Percentiles rank a stretch among this genome's conserved stretches.
Evolutionary conservation across 1,140 invertebrate genomes (phyloP).

Genomic region (Temnothorax longispinosus): DNA sequence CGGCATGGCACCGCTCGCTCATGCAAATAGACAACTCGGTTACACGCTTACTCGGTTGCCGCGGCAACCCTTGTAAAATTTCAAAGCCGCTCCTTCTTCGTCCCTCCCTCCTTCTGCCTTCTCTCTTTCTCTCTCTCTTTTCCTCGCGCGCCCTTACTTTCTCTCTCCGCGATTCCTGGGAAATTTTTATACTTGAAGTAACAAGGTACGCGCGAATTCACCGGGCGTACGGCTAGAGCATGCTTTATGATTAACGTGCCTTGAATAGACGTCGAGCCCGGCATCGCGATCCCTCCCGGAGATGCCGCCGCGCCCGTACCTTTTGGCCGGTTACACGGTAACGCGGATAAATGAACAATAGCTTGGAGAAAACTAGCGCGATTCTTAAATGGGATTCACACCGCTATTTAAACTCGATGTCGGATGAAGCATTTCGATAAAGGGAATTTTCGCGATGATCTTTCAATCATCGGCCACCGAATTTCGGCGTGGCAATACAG

Average conservation of each 20-base stretch:
- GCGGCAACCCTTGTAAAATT: constrained; percentile 53
- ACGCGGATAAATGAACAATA: constrained; percentile 24
- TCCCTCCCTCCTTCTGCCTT: not conserved
- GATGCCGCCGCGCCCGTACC: not conserved
- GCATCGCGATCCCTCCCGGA: constrained; percentile 28
- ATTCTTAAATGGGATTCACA: constrained; percentile 18
- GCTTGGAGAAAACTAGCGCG: constrained; percentile 6
- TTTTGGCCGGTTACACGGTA: not conserved
- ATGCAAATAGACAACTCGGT: constrained; percentile 61
- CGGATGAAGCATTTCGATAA: not conserved
- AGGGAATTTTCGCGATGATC: not conserved
- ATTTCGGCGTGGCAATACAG: not conserved
- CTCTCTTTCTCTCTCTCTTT: not conserved
- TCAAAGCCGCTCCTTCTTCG: constrained; percentile 9
- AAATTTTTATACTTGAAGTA: constrained; percentile 58
- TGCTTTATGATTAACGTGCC: constrained; percentile 59
- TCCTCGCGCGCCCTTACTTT: too few relatives aligned
- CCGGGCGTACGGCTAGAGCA: constrained; percentile 35
- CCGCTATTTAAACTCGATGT: not conserved
- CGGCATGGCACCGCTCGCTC: constrained; percentile 42
- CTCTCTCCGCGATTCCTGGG: constrained; percentile 24
- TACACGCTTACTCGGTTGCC: constrained; percentile 52
- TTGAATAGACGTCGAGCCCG: constrained; percentile 49
- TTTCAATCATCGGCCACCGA: not conserved
- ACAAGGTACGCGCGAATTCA: constrained; percentile 56